Evolutionary conservation across 2,888 invertebrate species (phyloP), one percentile per base, ranked within the genome.

Genomic region (Parasteatoda lunata): DNA sequence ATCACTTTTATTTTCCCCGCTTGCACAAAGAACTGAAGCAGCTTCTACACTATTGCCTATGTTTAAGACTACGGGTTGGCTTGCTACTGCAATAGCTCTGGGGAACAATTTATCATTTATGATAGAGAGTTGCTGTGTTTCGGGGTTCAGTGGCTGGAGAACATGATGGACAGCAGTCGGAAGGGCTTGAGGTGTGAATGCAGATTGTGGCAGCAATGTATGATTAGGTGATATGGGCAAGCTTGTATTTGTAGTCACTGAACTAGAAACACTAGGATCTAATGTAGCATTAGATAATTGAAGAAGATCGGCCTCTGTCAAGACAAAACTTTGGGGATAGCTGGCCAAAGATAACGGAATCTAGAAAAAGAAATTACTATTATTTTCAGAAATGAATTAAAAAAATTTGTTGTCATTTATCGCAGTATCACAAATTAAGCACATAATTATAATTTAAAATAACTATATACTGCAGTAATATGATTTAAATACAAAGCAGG

Each of bases 261-360:
- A 48, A 77, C 79, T 76, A 30, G 72, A 79, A 9, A 78, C 79
- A 77, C 70, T 84, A 6, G 82, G 72, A 68, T 88, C 83, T 1
- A 84, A 30, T 47, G 73, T 81, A 13, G 84, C 65, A 47, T 88
- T 49, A 7, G 89, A 89, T 1, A 90, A 73, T 15, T 90, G 90
- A 6, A 90, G 85, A 4, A 90, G 66, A 70, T 90, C 90, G 15
- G 89, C 82, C 66, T 90, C 90, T 47, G 88, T 89, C 48, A 90
- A 77, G 5, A 90, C 89, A 6, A 89, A 70, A 64, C 80, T 88
- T 65, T 79, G 76, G 0, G 88, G 59, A 45, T 89, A 85, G 64
- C 80, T 81, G 9, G 88, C 51, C 51, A 89, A 77, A 47, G 89
- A 68, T 48, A 88, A 81, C 9, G 85, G 88, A 11, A 89, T 78